A percentile compares a stretch with the other conserved stretches of the same genome.
Conservation (phyloP, 2,797 vertebrate genomes). For the Dromococcyx pavoninus region DNA sequence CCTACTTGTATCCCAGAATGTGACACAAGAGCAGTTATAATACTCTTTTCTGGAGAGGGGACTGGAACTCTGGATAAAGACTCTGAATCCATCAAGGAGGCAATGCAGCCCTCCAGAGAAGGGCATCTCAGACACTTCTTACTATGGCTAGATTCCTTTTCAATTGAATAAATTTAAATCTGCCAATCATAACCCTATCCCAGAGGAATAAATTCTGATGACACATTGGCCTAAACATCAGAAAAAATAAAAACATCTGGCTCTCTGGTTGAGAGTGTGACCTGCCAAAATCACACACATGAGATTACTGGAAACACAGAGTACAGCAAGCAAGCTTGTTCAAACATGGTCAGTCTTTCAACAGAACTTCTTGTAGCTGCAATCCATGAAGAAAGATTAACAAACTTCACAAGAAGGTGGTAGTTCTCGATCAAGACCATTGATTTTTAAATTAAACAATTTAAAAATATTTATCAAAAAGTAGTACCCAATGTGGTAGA, state of each 20-base stretch:
- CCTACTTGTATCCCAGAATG: not conserved
- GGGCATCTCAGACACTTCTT: not conserved
- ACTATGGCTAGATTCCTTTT: not conserved
- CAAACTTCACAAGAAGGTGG: not conserved
- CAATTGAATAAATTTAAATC: not conserved
- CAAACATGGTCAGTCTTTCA: not conserved
- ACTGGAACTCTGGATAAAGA: not conserved
- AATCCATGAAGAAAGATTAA: not conserved
- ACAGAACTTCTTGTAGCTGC: not conserved
- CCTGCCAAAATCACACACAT: not conserved
- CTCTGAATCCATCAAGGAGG: not conserved
- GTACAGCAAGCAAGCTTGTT: not conserved
- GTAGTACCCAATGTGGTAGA: not conserved
- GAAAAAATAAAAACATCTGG: not conserved
- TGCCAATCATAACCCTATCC: not conserved
- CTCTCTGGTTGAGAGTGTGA: not conserved
- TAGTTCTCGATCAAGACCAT: not conserved
- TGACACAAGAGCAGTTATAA: not conserved
- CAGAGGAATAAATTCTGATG: not conserved
- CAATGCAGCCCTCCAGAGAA: not conserved
- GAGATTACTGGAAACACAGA: not conserved
- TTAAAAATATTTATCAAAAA: not conserved
- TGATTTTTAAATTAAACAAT: not conserved
- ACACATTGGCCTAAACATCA: not conserved
- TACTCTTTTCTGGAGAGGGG: not conserved